Evolutionary conservation across 1,140 invertebrate genomes (phyloP).

Genomic region (Leucophenga varia): DNA sequence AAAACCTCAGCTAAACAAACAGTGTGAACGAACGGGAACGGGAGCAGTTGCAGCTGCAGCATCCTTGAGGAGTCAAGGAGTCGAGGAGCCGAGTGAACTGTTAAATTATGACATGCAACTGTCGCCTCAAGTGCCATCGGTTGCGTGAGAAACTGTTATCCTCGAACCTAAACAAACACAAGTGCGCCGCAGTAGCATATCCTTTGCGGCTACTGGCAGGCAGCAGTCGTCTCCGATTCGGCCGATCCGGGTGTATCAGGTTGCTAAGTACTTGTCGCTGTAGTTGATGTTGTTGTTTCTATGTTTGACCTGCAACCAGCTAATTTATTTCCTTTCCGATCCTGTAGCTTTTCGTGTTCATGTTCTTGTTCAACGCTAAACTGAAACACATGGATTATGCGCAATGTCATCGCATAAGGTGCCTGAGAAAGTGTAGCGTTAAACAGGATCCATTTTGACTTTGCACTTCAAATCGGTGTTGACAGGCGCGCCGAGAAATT

Average conservation of each 20-base stretch:
- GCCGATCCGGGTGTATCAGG: constrained; percentile 28
- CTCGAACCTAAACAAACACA: constrained; percentile 44
- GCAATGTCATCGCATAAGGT: too few relatives aligned
- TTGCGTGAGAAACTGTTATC: constrained; percentile 47
- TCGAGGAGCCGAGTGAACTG: too few relatives aligned
- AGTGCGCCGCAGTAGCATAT: constrained; percentile 32
- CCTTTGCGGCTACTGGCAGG: too few relatives aligned
- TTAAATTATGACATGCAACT: constrained; percentile 51
- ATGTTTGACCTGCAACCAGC: constrained; percentile 13
- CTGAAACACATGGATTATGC: constrained; percentile 26
- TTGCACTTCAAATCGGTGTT: constrained; percentile 47
- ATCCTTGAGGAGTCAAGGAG: too few relatives aligned
- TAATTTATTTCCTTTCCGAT: constrained; percentile 45
- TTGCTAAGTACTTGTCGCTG: too few relatives aligned
- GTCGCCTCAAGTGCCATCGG: constrained; percentile 35
- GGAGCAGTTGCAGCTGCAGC: constrained; percentile 19
- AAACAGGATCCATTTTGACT: constrained; percentile 14
- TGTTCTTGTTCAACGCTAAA: constrained; percentile 10
- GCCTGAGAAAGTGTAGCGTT: constrained; percentile 14
- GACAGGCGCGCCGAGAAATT: constrained; percentile 43
- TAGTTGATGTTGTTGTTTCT: constrained; percentile 23
- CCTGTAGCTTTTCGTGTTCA: constrained; percentile 15
- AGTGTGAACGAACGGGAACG: not conserved
- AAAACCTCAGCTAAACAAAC: too few relatives aligned
- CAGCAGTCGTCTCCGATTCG: too few relatives aligned